Percentiles rank a stretch among this genome's conserved stretches.
phyloP scores from a whole-genome alignment of 35 echinoderm and acorn worm species.

The Eucidaris tribuloides region DNA sequence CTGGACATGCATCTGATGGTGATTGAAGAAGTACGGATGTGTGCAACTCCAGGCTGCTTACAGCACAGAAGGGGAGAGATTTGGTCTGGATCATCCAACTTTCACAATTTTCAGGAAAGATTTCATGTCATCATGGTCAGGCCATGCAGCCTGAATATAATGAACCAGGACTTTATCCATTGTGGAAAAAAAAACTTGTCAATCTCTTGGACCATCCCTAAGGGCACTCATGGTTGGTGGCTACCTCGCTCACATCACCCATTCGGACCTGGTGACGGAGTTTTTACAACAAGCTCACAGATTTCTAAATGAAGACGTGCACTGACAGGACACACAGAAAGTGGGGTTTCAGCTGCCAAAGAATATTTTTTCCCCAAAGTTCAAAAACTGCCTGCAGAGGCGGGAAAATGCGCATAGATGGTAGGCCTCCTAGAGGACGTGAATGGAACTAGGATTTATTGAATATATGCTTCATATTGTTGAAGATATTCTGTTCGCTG shows the following conservation, averaged over 20 bases:
- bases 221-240: no score
- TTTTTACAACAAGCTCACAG: no score
- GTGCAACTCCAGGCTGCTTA: neutral
- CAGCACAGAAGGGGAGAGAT: neutral
- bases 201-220: neutral
- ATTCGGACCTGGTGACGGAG: no score
- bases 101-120: neutral
- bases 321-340: no score
- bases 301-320: no score
- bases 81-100: neutral
- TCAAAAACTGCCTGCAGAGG: neutral
- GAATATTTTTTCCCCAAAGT: no score
- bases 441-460: neutral
- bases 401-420: neutral
- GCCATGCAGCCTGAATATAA: neutral
- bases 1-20: neutral
- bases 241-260: no score
- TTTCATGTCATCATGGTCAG: neutral
- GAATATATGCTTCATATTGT: neutral
- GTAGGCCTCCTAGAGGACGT: neutral
- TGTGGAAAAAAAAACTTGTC: neutral
- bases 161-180: constrained; percentile 4
- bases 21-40: neutral
- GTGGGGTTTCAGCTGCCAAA: no score
- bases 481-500: constrained; percentile 4